Conservation (phyloP, 1,140 invertebrate species). For the Danaus melanippus region DNA sequence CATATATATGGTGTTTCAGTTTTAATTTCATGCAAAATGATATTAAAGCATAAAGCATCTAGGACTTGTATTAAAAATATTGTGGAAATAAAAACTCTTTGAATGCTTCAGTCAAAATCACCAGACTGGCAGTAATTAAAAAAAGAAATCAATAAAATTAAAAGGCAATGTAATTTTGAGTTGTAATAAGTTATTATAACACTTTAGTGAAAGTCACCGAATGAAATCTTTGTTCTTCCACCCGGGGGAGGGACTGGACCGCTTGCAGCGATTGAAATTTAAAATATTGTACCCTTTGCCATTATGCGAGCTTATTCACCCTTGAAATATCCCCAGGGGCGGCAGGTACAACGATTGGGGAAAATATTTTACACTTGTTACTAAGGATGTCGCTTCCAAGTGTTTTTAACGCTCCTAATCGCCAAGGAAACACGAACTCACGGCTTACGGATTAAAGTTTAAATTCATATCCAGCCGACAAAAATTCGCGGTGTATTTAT, state of each 20-base stretch:
- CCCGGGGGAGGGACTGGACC: slow-evolving; percentile 47
- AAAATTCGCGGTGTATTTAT: slow-evolving; percentile 54
- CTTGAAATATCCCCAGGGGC: slow-evolving; percentile 73
- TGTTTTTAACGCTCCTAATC: slow-evolving; percentile 32
- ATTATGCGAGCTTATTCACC: slow-evolving; percentile 73
- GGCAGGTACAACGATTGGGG: slow-evolving; percentile 69
- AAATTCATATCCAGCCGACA: slow-evolving; percentile 18
- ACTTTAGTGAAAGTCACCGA: slow-evolving; percentile 61
- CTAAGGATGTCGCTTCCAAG: slow-evolving; percentile 66
- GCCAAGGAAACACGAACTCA: slow-evolving; percentile 29
- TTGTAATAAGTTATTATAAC: slow-evolving; percentile 53
- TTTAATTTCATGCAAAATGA: too few species aligned
- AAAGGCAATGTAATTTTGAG: slow-evolving; percentile 21
- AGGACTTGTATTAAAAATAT: too few species aligned
- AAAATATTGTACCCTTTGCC: slow-evolving; percentile 73
- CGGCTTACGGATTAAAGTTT: slow-evolving; percentile 26
- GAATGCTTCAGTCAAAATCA: too few species aligned
- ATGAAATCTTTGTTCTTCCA: slow-evolving; percentile 63
- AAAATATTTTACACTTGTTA: slow-evolving; percentile 73
- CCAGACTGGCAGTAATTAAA: too few species aligned
- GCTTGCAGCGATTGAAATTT: slow-evolving; percentile 72
- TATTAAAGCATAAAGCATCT: too few species aligned
- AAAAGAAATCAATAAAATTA: slow-evolving; percentile 5
- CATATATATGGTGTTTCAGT: too few species aligned
- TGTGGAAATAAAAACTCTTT: too few species aligned